These are phyloP conservation scores for Mylabris phalerata DNA, from an alignment of 1,140 invertebrate species.

Conservation along the genomic window DNA sequence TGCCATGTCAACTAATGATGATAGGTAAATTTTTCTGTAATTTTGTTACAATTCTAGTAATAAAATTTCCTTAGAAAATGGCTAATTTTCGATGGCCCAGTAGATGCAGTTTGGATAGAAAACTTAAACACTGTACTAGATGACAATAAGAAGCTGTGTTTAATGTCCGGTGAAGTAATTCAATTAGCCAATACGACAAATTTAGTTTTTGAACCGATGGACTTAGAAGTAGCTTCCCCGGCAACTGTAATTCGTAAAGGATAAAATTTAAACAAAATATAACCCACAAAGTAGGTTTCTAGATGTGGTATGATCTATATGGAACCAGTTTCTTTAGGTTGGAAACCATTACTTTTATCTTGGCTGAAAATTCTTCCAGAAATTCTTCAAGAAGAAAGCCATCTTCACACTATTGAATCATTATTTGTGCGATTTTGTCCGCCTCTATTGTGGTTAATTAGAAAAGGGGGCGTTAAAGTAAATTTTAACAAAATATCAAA, in stretches of 20 bases:
- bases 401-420: too few relatives aligned
- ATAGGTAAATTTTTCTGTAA: conserved; percentile 46
- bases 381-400: too few relatives aligned
- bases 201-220: conserved; percentile 91
- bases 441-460: conserved; percentile 57
- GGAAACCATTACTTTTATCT: conserved; percentile 62
- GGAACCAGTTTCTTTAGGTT: conserved; percentile 69
- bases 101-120: conserved; percentile 95
- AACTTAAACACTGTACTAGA: conserved; percentile 88
- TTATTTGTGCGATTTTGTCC: conserved; percentile 72
- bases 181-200: conserved; percentile 79
- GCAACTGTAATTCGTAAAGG: conserved; percentile 60
- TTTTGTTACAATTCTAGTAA: neutral
- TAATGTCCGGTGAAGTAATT: conserved; percentile 85
- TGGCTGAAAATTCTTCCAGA: conserved; percentile 50
- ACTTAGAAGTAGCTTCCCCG: conserved; percentile 78
- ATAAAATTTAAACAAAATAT: neutral
- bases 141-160: conserved; percentile 69
- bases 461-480: conserved; percentile 54
- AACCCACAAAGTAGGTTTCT: conserved; percentile 44
- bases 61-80: conserved; percentile 64
- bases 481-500: neutral
- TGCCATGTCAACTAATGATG: conserved; percentile 69
- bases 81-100: conserved; percentile 93
- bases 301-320: conserved; percentile 95